These are phyloP conservation scores for Triplophysa rosa DNA, from an alignment of 2,113 vertebrate species.

Conservation along the genomic window DNA sequence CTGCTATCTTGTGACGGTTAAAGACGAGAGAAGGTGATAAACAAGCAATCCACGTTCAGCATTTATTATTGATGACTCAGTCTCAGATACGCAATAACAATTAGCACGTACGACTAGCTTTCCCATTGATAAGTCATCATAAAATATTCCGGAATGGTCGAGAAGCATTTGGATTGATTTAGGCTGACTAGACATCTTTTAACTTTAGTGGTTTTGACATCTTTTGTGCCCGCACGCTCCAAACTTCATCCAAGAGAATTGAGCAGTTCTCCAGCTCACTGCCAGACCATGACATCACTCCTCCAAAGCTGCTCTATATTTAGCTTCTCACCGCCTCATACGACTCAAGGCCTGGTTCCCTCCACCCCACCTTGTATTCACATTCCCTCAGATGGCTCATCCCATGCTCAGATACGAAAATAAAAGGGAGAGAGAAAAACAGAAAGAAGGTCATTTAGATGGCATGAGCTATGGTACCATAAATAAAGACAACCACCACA, in stretches of 20 bases:
- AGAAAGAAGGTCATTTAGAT: slow-evolving; percentile 52
- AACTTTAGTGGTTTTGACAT: slow-evolving; percentile 7
- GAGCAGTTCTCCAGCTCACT: slow-evolving; percentile 1
- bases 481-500: slow-evolving; percentile 59
- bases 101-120: too few relatives aligned
- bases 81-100: background rate
- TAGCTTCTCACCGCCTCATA: slow-evolving; percentile 70
- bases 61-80: background rate
- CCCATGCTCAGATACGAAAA: slow-evolving; percentile 38
- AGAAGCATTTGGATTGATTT: background rate
- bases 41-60: background rate
- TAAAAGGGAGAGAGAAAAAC: slow-evolving; percentile 16
- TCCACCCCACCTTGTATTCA: slow-evolving; percentile 52
- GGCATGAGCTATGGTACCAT: slow-evolving; percentile 62
- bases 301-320: slow-evolving; percentile 75
- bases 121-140: too few relatives aligned
- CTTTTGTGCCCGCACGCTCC: slow-evolving; percentile 1
- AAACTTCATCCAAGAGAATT: background rate
- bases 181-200: slow-evolving; percentile 6
- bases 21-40: slow-evolving; percentile 3
- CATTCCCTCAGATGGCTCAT: slow-evolving; percentile 57
- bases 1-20: background rate
- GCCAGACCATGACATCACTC: slow-evolving; percentile 72
- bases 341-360: slow-evolving; percentile 68
- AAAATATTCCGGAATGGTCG: too few relatives aligned